A percentile compares a stretch with the other conserved stretches of the same genome.
Conservation (phyloP, 2,113 vertebrate species). For the Pontoporia blainvillei region DNA sequence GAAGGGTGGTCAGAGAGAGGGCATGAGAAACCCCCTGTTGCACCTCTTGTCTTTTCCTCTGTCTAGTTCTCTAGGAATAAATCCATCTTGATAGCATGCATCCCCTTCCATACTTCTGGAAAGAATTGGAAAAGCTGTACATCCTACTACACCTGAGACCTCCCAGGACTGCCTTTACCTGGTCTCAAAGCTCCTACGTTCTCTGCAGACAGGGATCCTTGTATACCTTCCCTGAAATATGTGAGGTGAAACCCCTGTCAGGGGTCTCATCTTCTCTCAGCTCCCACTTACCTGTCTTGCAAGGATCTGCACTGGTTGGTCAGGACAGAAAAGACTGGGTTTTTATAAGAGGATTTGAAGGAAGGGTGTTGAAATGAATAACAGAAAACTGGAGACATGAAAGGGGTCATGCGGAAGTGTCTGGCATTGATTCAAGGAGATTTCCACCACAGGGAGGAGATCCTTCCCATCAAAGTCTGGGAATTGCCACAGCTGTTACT, state of each 20-base stretch:
- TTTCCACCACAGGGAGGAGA: background rate
- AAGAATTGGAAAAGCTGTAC: accelerated
- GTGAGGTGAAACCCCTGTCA: background rate
- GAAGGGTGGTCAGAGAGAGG: background rate
- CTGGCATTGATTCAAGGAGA: background rate
- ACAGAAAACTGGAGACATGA: accelerated
- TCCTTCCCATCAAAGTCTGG: background rate
- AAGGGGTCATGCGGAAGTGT: accelerated
- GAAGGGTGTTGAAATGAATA: background rate
- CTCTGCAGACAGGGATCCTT: background rate
- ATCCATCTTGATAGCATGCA: background rate
- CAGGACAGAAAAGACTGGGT: background rate
- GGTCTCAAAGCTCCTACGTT: background rate
- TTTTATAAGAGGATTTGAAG: background rate
- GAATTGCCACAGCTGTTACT: background rate
- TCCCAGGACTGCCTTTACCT: background rate
- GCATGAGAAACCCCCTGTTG: accelerated
- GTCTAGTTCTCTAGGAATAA: background rate
- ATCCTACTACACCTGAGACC: background rate
- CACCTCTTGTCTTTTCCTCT: background rate
- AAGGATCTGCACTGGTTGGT: background rate
- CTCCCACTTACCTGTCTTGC: background rate
- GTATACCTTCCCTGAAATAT: background rate
- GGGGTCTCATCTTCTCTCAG: background rate
- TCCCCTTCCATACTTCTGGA: background rate